phyloP scores from a whole-genome alignment of 2,113 vertebrate genomes.

The Ginglymostoma cirratum region DNA sequence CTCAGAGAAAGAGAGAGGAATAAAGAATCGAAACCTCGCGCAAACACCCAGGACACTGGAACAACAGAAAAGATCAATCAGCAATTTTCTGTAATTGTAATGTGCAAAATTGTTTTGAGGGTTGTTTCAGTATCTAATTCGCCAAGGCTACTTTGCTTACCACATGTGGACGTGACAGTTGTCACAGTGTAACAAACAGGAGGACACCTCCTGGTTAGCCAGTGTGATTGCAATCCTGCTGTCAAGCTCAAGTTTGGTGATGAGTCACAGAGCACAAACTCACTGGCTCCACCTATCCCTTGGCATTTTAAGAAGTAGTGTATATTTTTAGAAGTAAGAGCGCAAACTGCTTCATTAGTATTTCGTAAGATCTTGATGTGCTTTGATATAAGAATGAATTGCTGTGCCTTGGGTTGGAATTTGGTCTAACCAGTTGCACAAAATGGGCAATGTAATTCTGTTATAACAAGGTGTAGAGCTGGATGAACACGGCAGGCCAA shows the following conservation, averaged over 20 bases:
- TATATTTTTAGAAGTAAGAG: neutral
- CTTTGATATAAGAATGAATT: neutral
- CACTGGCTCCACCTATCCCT: neutral
- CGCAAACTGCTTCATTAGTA: neutral
- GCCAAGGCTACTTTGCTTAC: neutral
- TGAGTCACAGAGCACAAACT: neutral
- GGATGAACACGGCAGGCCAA: no score
- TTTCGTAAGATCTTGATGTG: neutral
- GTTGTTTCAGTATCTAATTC: neutral
- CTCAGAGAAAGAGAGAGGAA: no score
- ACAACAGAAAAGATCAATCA: neutral
- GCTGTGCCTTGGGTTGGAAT: neutral
- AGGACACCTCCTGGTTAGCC: neutral
- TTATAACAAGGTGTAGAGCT: no score
- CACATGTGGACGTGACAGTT: neutral
- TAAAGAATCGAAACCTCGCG: neutral
- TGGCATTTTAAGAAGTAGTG: neutral
- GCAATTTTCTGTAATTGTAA: neutral
- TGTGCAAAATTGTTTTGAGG: neutral
- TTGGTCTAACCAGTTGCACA: neutral
- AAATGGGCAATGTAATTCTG: neutral
- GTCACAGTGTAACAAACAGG: neutral
- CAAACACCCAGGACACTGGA: neutral
- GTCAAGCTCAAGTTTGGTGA: neutral
- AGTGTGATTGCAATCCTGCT: neutral